Base-by-base conservation (phyloP, 2,113 vertebrate genomes). In the Phalacrocorax pelagicus region DNA sequence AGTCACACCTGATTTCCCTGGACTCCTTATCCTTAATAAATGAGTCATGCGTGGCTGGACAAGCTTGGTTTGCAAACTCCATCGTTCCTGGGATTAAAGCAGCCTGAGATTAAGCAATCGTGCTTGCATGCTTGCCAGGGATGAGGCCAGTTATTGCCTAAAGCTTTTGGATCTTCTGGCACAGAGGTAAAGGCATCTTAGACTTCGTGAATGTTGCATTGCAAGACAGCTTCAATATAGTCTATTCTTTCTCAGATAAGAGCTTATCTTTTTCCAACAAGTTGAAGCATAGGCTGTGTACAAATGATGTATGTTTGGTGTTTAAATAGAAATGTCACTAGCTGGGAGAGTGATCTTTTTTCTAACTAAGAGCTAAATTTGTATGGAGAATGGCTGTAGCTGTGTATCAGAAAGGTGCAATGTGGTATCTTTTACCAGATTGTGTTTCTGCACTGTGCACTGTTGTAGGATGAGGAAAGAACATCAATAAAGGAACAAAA, bases 1-100 rank as follows among this genome's bases (percentile, higher is more conserved):
- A 91, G 66, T 93, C 77, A 58, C 47, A 84, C 90, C 90, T 97
- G 72, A 72, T 95, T 96, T 92, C 65, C 77, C n/a, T 51, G n/a
- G 47, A 70, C 36, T 62, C 67, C 19, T 70, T 74, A 49, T 44
- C 62, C 73, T 74, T 94, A 88, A 74, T 77, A 52, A 91, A 88
- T n/a, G 18, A 74, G 32, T 92, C 16, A 11, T 52, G 73, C 67
- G 65, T 92, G 63, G 36, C 81, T 96, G 51, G 80, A 61, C n/a
- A 79, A 93, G 27, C 65, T 93, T 81, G 79, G 57, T 19, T 86
- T 73, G 34, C 89, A 91, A 61, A 89, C 38, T 84, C 83, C 46
- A 61, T 89, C 62, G 93, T 90, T 58, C 20, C 88, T 86, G 65
- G 88, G 66, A 81, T 88, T 92, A 80, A 96, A 85, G 57, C 71